Evolutionary conservation across 2,888 invertebrate species (phyloP), one percentile per base, ranked within the genome.

Genomic region (Ichneumon xanthorius): DNA sequence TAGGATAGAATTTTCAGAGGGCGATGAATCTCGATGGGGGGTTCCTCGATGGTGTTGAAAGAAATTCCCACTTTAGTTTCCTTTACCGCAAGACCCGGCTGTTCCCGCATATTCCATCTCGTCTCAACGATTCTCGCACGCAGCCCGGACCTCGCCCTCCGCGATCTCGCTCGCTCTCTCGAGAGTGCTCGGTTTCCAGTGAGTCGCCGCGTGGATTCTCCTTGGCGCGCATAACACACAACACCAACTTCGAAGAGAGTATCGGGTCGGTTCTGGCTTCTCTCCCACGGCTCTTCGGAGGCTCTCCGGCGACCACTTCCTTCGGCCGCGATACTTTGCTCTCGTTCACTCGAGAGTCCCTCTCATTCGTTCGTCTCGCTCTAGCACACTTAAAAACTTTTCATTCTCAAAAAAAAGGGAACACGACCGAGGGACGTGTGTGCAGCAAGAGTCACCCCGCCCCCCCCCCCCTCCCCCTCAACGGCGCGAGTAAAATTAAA

Each of bases 401-500:
- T 75, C 53, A 71, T 61, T 84, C 86, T 71, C 50, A 19, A 53
- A 81, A 33, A 61, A 75, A 68, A 71, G 61, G 81, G 45, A 68
- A 7, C 48, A 48, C 76, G 65, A 50, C 63, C 55, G 58, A 50
- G 81, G 26, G 53, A 65, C 61, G 87, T 86, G 30, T 22, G 50
- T 61, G 65, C 55, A 48, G 22, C 87, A 87, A 88, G 87, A 87
- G 85, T 40, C 11, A 40, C 40, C 40, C 37, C 7, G 6, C 37
- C 37, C 37, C 37, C n/a, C 37, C 9, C 40, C 9, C 9, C 11
- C 40, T 0, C 11, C 11, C 40, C 92, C 91, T 92, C 92, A 90
- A 92, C 90, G 89, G 92, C 86, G 92, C 90, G 88, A 87, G 89
- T 89, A 89, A 89, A 92, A 92, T 87, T 87, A 80, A 82, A 83